Evolutionary conservation across 92 coral and sea anemone species (phyloP).

Genomic region (Phymanthus crucifer): DNA sequence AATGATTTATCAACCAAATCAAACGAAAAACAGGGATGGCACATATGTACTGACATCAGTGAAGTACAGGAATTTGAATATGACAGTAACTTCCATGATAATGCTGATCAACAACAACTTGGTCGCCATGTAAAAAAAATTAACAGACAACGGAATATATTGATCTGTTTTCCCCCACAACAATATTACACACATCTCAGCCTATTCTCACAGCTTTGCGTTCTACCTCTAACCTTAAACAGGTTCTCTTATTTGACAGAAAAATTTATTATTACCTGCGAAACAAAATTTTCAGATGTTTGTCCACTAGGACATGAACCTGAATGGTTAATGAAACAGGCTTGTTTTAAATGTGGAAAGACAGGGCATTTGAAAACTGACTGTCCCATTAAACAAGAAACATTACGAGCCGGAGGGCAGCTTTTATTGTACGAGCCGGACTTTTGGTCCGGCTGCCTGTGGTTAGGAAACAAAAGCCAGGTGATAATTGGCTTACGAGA

Average conservation of each 20-base stretch:
- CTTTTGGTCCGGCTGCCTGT: too few relatives aligned
- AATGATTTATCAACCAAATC: neutral
- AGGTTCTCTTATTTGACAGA: constrained; percentile 24
- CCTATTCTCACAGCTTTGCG: constrained; percentile 31
- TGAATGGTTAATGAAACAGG: constrained; percentile 43
- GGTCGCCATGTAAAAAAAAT: constrained; percentile 51
- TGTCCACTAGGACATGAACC: constrained; percentile 46
- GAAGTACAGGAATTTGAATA: constrained; percentile 15
- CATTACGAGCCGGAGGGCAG: too few relatives aligned
- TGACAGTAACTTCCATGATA: constrained; percentile 22
- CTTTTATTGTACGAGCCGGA: too few relatives aligned
- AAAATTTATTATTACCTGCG: constrained; percentile 24
- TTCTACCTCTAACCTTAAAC: constrained; percentile 26
- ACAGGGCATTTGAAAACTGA: constrained; percentile 29
- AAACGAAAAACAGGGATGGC: constrained; percentile 41
- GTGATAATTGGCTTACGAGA: too few relatives aligned
- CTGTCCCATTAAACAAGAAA: constrained; percentile 21
- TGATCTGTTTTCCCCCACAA: constrained; percentile 42
- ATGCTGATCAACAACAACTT: constrained; percentile 46
- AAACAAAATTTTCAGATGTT: too few relatives aligned
- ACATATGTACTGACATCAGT: neutral
- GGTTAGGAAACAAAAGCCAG: too few relatives aligned
- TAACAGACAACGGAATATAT: constrained; percentile 53
- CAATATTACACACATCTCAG: constrained; percentile 28
- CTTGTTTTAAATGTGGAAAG: constrained; percentile 39